Evolutionary conservation across 2,888 invertebrate genomes (phyloP), one percentile per base, ranked within the genome.

Genomic region (Autographa gamma): DNA sequence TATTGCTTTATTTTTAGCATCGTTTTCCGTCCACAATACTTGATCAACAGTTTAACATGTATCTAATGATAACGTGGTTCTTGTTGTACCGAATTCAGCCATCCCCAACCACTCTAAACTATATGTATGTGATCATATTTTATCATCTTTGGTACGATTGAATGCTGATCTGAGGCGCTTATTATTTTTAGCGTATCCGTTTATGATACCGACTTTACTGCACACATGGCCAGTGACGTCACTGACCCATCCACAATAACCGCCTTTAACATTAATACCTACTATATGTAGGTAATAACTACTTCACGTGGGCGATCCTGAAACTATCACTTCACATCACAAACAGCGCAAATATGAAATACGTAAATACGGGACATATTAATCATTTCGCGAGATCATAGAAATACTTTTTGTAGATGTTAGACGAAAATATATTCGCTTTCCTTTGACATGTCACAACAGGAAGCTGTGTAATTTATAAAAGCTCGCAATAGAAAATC

Each of bases 171-270:
- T 77, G 73, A 77, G 85, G 77, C 69, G 48, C 56, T 82, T 85
- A 87, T 87, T 90, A 90, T 89, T 90, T 90, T 88, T 88, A 89
- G 88, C 85, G 70, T 84, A 81, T 85, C 79, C 79, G 80, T 65
- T 73, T 86, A 79, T 86, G 86, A 87, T 84, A 83, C 73, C 64
- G 71, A 62, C 70, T 73, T 70, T 67, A 69, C 69, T 76, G 82
- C 82, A 86, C 89, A 90, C 89, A 91, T 90, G 90, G 89, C 90
- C 81, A 63, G 66, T 88, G 88, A 89, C 90, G 90, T 88, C 84
- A 85, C 71, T 61, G 66, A 64, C 60, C 70, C 71, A 62, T 80
- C 60, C 76, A 85, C 77, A 77, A 73, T 74, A 74, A 72, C 64
- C 60, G 60, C 62, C 41, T 72, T 52, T 66, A 61, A 71, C 48